Percentiles rank a stretch among this genome's conserved stretches.
These are phyloP conservation scores for Calameuta pallipes DNA, from an alignment of 2,888 invertebrate genomes.

Conservation along the genomic window DNA sequence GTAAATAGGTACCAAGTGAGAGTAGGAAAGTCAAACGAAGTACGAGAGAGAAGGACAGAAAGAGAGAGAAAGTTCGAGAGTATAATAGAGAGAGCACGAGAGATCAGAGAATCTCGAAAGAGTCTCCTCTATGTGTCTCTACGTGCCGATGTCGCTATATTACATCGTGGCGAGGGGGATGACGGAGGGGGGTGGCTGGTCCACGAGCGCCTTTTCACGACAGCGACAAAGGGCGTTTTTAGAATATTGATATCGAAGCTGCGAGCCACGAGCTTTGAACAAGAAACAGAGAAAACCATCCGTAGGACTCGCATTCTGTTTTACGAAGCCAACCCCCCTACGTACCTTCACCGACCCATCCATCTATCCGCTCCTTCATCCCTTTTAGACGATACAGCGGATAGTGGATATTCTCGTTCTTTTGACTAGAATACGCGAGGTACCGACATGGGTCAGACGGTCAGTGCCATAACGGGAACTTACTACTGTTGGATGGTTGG, in stretches of 20 bases:
- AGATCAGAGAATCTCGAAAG: not conserved
- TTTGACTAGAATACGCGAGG: not conserved
- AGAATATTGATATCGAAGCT: conserved; percentile 65
- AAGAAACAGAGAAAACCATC: conserved; percentile 29
- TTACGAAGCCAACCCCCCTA: conserved; percentile 6
- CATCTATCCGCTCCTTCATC: not conserved
- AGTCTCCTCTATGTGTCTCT: not conserved
- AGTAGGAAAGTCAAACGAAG: conserved; percentile 9
- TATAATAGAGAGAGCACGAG: conserved; percentile 4
- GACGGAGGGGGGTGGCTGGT: conserved; percentile 15
- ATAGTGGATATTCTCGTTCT: not conserved
- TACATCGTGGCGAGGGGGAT: not conserved
- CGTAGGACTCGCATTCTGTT: conserved; percentile 33
- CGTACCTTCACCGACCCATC: not conserved
- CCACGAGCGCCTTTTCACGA: conserved; percentile 54
- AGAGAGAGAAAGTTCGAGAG: conserved; percentile 12
- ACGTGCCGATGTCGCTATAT: not conserved
- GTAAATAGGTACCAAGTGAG: conserved; percentile 14
- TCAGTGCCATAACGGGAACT: not conserved
- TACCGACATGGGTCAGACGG: not conserved
- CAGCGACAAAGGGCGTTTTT: conserved; percentile 63
- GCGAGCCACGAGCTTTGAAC: conserved; percentile 44
- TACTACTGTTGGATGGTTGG: not conserved
- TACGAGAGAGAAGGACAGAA: conserved; percentile 16
- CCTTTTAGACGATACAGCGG: not conserved